phyloP scores from a whole-genome alignment of 2,797 vertebrate species.

The Glossophaga mutica region DNA sequence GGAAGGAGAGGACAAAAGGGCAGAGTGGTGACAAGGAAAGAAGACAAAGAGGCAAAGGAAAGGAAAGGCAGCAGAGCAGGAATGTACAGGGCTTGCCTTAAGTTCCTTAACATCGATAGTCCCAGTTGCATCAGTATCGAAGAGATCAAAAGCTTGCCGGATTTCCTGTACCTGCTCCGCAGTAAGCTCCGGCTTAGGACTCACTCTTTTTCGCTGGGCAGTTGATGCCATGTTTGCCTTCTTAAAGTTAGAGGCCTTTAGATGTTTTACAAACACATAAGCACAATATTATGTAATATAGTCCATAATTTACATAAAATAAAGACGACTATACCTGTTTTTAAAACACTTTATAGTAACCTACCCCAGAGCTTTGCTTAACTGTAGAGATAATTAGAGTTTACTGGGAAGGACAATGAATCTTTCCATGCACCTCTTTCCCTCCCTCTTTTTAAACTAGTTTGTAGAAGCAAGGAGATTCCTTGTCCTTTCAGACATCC shows the following conservation, averaged over 20 bases:
- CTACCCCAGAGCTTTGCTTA: conserved; percentile 21
- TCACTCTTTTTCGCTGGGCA: conserved; percentile 86
- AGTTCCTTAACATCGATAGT: conserved; percentile 93
- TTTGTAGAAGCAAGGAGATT: not conserved
- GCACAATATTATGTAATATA: not conserved
- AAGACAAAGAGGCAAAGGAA: not conserved
- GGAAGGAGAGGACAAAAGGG: not conserved
- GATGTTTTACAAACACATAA: conserved; percentile 47
- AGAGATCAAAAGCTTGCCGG: conserved; percentile 94
- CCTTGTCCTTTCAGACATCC: not conserved
- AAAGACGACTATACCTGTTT: not conserved
- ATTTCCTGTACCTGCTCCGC: conserved; percentile 94
- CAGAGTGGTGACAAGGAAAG: not conserved
- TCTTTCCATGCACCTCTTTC: not conserved
- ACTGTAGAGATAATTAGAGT: not conserved
- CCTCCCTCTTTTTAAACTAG: not conserved
- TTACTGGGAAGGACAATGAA: not conserved
- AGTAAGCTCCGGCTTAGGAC: conserved; percentile 88
- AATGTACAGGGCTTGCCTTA: conserved; percentile 82
- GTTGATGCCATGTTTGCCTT: conserved; percentile 86
- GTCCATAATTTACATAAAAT: not conserved
- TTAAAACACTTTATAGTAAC: not conserved
- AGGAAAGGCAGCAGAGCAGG: not conserved
- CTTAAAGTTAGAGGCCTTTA: conserved; percentile 89
- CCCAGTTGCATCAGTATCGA: conserved; percentile 92